Base-by-base conservation (phyloP, 2,113 vertebrate species). In the Corapipo altera region DNA sequence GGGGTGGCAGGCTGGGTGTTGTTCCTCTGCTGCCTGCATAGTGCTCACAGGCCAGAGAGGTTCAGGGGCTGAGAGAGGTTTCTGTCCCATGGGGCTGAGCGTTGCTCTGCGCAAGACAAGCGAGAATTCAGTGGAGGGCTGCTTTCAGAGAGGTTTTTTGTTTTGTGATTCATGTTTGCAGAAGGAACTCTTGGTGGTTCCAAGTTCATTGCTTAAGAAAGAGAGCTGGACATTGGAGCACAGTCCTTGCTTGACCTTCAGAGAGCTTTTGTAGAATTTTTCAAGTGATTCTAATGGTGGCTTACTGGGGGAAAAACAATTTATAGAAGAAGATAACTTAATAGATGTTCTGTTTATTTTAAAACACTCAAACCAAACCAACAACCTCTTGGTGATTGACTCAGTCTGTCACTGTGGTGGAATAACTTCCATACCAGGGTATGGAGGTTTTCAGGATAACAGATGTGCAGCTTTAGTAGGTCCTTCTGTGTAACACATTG, bases 41-140 rank as follows among this genome's bases (percentile, higher is more conserved):
- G 27, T 26, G 17, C 37, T 82, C 5, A 7, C 8, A 55, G 52
- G 33, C 27, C 26, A 8, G 24, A 44, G 43, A 35, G 44, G 23
- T 37, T 84, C 41, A 43, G 49, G 46, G 27, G 14, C 17, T 33
- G 5, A 20, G 48, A 14, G n/a, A 37, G 14, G 9, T 59, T 85
- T 33, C 57, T 0, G 0, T 64, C 61, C 12, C 0, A 0, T 44
- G 12, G 20, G 6, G 15, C 39, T 71, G 15, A 46, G 11, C 26
- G 23, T 62, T 67, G 28, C 21, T 82, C 57, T 33, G 23, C 49
- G 54, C 22, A 43, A 41, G 49, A 74, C 27, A 23, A 49, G 32
- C 1, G 5, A 65, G 43, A 71, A 37, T 43, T 78, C 62, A 67
- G 30, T 46, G 28, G 28, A 71, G 28, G 12, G 11, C 12, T 82